Base-by-base conservation (phyloP, 2,888 invertebrate species). In the Torymus aiolomorphi region DNA sequence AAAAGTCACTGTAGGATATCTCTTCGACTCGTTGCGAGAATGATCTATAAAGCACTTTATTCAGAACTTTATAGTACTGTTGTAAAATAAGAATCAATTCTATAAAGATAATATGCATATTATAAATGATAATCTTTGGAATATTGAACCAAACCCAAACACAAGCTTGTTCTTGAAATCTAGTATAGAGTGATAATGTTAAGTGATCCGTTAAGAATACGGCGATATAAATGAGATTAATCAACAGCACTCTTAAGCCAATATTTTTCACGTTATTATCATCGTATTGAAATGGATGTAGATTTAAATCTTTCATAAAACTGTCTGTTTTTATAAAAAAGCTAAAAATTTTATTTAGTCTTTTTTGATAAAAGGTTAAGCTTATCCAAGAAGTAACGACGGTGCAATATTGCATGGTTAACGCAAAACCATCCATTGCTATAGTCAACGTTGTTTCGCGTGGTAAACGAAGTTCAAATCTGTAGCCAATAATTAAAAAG, bases 81-180 rank as follows among this genome's bases (percentile, higher is more conserved):
- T 56, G 14, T 16, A 80, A 51, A 54, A 67, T 5, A 8, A 76
- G 1, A 16, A 76, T 56, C 16, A 72, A 3, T n/a, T 80, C 80
- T 0, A 80, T 49, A 24, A 72, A 80, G n/a, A 71, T 24, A 14
- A 67, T 10, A 24, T 61, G 62, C 2, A 67, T 24, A 13, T 72
- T 76, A 12, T 80, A 80, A 11, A 66, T 59, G 0, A 80, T 62
- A 13, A 80, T 2, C 52, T 76, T 76, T 2, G 71, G 76, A 2
- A 62, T 5, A 20, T 62, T 72, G 5, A 75, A 80, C 54, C 51
- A 76, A 14, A 76, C 2, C 80, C 80, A 80, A 10, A 57, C 13
- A 51, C 4, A n/a, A 1, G 71, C 80, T 11, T 80, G 80, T 18
- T 80, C 75, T 61, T 62, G 76, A 76, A 76, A 80, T 18, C 69